phyloP scores from a whole-genome alignment of 2,113 vertebrate genomes.

The Syngnathoides biaculeatus region DNA sequence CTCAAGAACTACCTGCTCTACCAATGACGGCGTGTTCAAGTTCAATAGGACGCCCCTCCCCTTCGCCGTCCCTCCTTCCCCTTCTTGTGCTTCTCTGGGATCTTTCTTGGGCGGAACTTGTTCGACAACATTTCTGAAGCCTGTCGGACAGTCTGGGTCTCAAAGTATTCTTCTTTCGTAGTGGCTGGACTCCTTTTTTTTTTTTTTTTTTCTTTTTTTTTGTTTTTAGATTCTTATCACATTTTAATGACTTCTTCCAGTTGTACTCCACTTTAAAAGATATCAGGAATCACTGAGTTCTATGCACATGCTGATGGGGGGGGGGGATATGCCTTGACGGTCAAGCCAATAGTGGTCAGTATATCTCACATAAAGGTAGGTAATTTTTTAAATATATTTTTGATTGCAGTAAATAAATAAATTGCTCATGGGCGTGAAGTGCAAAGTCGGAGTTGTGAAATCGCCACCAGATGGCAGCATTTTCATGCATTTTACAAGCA shows the following conservation, averaged over 20 bases:
- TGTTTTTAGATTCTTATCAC: slow-evolving; percentile 50
- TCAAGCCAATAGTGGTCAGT: slow-evolving; percentile 43
- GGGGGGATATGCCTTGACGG: slow-evolving; percentile 39
- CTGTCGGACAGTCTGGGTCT: slow-evolving; percentile 48
- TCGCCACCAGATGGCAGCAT: slow-evolving; percentile 52
- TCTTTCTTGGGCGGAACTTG: slow-evolving; percentile 40
- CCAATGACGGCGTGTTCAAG: slow-evolving; percentile 77
- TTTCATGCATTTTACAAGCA: not conserved
- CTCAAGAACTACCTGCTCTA: slow-evolving; percentile 99
- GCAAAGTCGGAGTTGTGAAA: slow-evolving; percentile 9
- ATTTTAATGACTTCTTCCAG: slow-evolving; percentile 58
- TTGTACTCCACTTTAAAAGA: slow-evolving; percentile 55
- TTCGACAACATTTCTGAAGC: slow-evolving; percentile 52
- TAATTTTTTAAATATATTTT: slow-evolving; percentile 16
- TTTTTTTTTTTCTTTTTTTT: too few relatives aligned
- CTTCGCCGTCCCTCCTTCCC: slow-evolving; percentile 18
- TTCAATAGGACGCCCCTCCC: slow-evolving; percentile 18
- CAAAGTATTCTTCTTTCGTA: slow-evolving; percentile 42
- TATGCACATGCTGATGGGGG: slow-evolving; percentile 63
- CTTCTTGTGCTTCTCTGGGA: slow-evolving; percentile 52
- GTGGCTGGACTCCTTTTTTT: slow-evolving; percentile 36
- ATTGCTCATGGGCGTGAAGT: too few relatives aligned
- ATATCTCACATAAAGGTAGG: slow-evolving; percentile 47
- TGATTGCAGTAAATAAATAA: slow-evolving; percentile 14
- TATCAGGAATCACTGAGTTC: slow-evolving; percentile 67